phyloP scores from a whole-genome alignment of 2,797 vertebrate species.

The Fistularia tabacaria region DNA sequence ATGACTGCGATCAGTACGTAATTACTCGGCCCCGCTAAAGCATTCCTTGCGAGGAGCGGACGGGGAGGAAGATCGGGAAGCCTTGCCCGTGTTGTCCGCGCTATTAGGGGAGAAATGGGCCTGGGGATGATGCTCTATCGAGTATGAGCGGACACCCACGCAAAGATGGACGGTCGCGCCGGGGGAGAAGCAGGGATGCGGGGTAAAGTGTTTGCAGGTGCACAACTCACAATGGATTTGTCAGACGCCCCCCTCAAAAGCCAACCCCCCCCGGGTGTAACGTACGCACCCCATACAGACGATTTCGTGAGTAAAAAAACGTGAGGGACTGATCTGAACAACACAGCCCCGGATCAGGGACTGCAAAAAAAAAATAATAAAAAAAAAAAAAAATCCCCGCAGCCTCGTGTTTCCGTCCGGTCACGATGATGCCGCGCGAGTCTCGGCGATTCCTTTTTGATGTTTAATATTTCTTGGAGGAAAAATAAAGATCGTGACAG shows the following conservation, averaged over 20 bases:
- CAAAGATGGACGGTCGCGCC: constrained; percentile 19
- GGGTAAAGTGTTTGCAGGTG: constrained; percentile 61
- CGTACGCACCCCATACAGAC: constrained; percentile 35
- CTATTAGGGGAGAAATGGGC: constrained; percentile 69
- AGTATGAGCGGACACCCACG: constrained; percentile 45
- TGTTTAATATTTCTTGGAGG: constrained; percentile 33
- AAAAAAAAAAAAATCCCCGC: too few relatives aligned
- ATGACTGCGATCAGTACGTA: constrained; percentile 48
- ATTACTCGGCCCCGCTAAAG: constrained; percentile 56
- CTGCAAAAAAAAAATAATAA: too few relatives aligned
- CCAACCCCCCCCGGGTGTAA: constrained; percentile 15
- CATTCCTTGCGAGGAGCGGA: constrained; percentile 55
- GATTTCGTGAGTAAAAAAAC: constrained; percentile 55
- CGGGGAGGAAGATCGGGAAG: constrained; percentile 50
- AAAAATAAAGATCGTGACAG: constrained; percentile 31
- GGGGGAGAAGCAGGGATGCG: constrained; percentile 66
- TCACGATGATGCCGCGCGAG: too few relatives aligned
- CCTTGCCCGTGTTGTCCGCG: constrained; percentile 55
- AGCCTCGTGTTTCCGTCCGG: too few relatives aligned
- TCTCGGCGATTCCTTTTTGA: constrained; percentile 29
- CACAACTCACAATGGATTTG: constrained; percentile 61
- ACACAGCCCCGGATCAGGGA: too few relatives aligned
- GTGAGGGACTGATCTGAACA: constrained; percentile 26
- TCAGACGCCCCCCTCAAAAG: constrained; percentile 56
- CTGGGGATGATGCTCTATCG: constrained; percentile 56